Base-by-base conservation (phyloP, 2,113 vertebrate species). In the Tachuris rubrigastra region DNA sequence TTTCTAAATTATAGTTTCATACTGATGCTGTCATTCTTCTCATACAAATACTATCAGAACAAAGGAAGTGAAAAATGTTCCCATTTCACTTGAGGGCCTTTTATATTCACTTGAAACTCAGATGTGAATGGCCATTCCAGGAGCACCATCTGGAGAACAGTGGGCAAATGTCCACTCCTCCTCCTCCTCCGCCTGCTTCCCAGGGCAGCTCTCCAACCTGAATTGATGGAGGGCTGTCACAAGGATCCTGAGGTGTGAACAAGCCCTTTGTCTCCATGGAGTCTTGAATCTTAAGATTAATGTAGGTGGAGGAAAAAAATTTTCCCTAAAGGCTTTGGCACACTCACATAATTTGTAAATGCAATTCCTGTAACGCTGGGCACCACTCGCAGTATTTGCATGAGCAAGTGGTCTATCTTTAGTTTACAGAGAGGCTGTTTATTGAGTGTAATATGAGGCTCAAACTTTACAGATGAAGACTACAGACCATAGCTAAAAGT, bases 361-460 rank as follows among this genome's bases (percentile, higher is more conserved):
- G 91, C 47, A 94, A 52, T 86, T 88, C 74, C 50, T 63, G 59
- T 74, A 85, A 91, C 16, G 2, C 63, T 39, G 1, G 22, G n/a
- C 30, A 76, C 63, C 46, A 13, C 72, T 79, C 1, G 0, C 75
- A 41, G 8, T 33, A 88, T 93, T 81, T 91, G 67, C 87, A 94
- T 86, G 63, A 93, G 82, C 28, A 90, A 93, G 52, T 67, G 60
- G 39, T 73, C 75, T 95, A 35, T 83, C 90, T 85, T 90, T 86
- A 86, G 59, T 86, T 69, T 90, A 90, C 85, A 85, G 58, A 85
- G 44, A 75, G 18, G 42, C 28, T 89, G 56, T 85, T 92, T 68
- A 67, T 35, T 25, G 49, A 89, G 46, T 78, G 39, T 12, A 73
- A 75, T 33, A 49, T 24, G 58, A 82, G 22, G 25, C 60, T 72